Conservation (phyloP, 2,797 vertebrate species). For the Phoeniculus purpureus region DNA sequence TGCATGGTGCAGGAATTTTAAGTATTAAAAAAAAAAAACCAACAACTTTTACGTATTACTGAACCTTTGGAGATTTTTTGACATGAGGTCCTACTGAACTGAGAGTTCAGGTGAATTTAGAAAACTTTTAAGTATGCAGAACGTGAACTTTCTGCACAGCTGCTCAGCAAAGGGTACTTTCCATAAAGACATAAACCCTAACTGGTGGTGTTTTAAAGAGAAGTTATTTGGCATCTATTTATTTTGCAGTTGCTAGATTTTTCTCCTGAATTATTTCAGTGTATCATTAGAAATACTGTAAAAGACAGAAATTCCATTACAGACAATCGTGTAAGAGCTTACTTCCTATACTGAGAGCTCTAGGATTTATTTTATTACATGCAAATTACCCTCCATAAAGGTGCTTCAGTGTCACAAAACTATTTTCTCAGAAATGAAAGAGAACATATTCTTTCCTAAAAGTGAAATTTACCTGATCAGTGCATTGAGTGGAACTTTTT, state of each 20-base stretch:
- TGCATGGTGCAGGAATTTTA: neutral
- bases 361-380: neutral
- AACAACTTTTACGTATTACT: neutral
- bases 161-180: neutral
- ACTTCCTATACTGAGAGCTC: neutral
- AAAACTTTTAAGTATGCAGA: neutral
- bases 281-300: neutral
- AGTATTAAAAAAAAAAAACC: neutral
- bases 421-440: neutral
- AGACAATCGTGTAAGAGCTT: neutral
- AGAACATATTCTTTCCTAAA: neutral
- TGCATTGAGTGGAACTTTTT: conserved; percentile 92
- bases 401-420: neutral
- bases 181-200: neutral
- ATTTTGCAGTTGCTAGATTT: neutral
- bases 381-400: neutral
- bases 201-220: neutral
- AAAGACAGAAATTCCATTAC: neutral
- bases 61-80: neutral
- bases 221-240: neutral
- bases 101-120: neutral
- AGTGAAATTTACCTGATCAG: conserved; percentile 87
- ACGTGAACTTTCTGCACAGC: neutral
- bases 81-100: neutral
- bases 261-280: neutral